Percentiles rank a stretch among this genome's conserved stretches.
These are phyloP conservation scores for Ashinkailepas kermadecensis DNA, from an alignment of 2,888 invertebrate genomes.

Conservation along the genomic window DNA sequence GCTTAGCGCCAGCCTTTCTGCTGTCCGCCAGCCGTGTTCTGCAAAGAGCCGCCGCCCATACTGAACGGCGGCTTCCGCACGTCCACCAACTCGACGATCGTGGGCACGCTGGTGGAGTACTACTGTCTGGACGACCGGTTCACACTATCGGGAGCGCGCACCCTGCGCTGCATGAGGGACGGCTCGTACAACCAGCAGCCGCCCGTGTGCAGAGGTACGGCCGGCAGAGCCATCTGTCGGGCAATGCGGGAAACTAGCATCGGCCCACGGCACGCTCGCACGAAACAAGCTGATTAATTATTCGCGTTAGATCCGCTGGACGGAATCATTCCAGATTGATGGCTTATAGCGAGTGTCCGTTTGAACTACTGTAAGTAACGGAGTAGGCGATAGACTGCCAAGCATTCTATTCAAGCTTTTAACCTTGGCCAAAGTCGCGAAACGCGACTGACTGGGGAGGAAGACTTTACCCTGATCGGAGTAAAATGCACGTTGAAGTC, in stretches of 20 bases:
- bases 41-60: conserved; percentile 59
- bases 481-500: too few species aligned
- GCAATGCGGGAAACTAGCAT: not conserved
- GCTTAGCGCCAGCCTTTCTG: too few species aligned
- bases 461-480: too few species aligned
- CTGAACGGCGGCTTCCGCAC: conserved; percentile 47
- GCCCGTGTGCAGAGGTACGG: conserved; percentile 55
- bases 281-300: not conserved
- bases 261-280: too few species aligned
- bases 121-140: conserved; percentile 64
- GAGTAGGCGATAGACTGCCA: too few species aligned
- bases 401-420: too few species aligned
- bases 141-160: conserved; percentile 57
- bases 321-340: too few species aligned
- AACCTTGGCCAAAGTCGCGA: too few species aligned
- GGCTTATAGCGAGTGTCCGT: too few species aligned
- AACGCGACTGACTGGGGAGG: too few species aligned
- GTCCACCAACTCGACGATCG: conserved; percentile 42
- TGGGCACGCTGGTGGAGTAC: conserved; percentile 67
- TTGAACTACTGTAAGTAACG: too few species aligned
- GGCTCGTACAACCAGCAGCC: conserved; percentile 71
- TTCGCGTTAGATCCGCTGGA: not conserved
- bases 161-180: conserved; percentile 61
- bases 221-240: not conserved
- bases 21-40: conserved; percentile 51